Evolutionary conservation across 2,797 vertebrate genomes (phyloP).

Genomic region (Sorex maritimensis): DNA sequence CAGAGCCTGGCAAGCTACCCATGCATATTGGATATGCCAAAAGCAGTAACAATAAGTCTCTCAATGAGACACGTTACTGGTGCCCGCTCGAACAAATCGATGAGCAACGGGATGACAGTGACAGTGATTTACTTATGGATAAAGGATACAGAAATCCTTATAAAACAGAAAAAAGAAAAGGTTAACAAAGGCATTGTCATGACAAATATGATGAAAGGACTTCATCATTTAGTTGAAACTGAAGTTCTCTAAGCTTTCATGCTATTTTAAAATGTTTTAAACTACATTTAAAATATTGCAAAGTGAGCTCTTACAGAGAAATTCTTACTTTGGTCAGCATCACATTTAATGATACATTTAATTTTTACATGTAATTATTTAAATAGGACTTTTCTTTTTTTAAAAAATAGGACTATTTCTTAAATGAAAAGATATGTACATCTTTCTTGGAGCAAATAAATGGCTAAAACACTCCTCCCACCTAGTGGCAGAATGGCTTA

Average conservation of each 20-base stretch:
- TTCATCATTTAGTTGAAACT: background rate
- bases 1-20: too few relatives aligned
- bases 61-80: too few relatives aligned
- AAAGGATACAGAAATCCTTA: constrained; percentile 47
- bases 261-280: background rate
- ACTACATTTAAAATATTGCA: constrained; percentile 12
- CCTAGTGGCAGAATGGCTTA: constrained; percentile 53
- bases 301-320: constrained; percentile 43
- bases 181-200: constrained; percentile 1
- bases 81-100: too few relatives aligned
- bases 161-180: background rate
- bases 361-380: constrained; percentile 36
- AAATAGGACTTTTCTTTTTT: background rate
- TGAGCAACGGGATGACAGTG: too few relatives aligned
- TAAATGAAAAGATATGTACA: constrained; percentile 30
- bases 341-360: background rate
- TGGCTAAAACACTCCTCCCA: constrained; percentile 50
- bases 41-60: too few relatives aligned
- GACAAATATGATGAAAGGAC: background rate
- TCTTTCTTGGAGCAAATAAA: constrained; percentile 25
- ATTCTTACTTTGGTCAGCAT: constrained; percentile 15
- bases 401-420: background rate
- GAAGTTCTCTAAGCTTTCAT: background rate
- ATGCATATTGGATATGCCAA: too few relatives aligned
- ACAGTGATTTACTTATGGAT: constrained; percentile 14